phyloP scores from a whole-genome alignment of 2,797 vertebrate genomes.

The Halcyon chelicuti region DNA sequence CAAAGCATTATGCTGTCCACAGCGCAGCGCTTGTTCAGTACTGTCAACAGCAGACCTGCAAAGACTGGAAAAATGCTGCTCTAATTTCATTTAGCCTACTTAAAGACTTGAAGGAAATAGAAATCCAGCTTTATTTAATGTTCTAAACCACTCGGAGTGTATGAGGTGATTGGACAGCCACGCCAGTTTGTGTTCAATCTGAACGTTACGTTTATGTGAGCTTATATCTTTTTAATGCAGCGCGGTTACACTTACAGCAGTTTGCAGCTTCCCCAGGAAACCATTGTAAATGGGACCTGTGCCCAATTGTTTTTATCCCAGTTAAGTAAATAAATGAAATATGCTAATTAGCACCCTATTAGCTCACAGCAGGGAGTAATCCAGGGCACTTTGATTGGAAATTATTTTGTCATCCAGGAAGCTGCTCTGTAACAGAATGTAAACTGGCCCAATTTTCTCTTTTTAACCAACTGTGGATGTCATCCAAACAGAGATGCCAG shows the following conservation, averaged over 20 bases:
- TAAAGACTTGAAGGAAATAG: slow-evolving; percentile 1
- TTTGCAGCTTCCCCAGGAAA: slow-evolving; percentile 78
- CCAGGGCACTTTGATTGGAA: slow-evolving; percentile 80
- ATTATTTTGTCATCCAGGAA: slow-evolving; percentile 82
- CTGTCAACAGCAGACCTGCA: background rate
- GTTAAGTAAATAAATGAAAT: slow-evolving; percentile 86
- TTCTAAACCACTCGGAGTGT: slow-evolving; percentile 41
- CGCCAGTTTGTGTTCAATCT: slow-evolving; percentile 16
- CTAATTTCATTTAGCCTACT: slow-evolving; percentile 2
- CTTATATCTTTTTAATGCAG: slow-evolving; percentile 62
- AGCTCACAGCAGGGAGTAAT: slow-evolving; percentile 83
- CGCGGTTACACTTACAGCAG: slow-evolving; percentile 52
- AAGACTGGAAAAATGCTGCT: background rate
- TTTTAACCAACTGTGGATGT: slow-evolving; percentile 60
- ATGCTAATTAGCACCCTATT: slow-evolving; percentile 86
- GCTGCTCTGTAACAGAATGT: slow-evolving; percentile 78
- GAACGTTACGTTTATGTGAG: slow-evolving; percentile 29
- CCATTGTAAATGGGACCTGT: slow-evolving; percentile 77
- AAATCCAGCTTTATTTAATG: slow-evolving; percentile 59
- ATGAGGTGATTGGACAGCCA: slow-evolving; percentile 23
- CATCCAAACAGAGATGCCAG: slow-evolving; percentile 64
- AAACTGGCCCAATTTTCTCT: slow-evolving; percentile 72
- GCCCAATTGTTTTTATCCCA: slow-evolving; percentile 80
- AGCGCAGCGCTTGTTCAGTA: background rate
- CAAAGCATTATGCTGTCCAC: background rate